Conservation (phyloP, 2,797 vertebrate species). For the Tragelaphus eurycerus region DNA sequence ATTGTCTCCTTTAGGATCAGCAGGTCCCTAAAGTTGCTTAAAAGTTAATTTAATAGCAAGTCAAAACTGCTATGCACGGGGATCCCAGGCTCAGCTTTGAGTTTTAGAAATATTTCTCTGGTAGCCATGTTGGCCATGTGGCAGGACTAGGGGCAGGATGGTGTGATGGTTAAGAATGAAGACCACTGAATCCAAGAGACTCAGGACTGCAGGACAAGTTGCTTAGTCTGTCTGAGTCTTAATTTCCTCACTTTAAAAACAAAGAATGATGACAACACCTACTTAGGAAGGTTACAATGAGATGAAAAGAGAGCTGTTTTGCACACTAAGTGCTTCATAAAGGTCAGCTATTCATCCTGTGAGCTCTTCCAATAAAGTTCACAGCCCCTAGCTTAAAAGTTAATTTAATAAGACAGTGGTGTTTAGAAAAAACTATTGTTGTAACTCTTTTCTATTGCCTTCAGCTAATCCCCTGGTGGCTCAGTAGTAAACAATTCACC, state of each 20-base stretch:
- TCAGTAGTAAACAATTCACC: not conserved
- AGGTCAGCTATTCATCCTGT: not conserved
- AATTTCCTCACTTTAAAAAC: not conserved
- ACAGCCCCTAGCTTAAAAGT: not conserved
- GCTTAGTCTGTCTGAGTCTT: not conserved
- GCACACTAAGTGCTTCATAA: not conserved
- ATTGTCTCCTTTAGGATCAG: not conserved
- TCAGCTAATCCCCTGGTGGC: not conserved
- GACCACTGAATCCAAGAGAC: not conserved
- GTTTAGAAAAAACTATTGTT: not conserved
- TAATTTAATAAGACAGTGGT: conserved; percentile 13
- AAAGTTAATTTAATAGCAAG: not conserved
- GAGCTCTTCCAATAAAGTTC: not conserved
- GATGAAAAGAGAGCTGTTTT: not conserved
- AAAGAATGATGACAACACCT: not conserved
- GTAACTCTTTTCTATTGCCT: not conserved
- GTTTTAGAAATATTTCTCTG: not conserved
- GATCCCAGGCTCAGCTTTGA: not conserved
- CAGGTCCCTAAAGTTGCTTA: not conserved
- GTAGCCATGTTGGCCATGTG: not conserved
- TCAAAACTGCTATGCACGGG: not conserved
- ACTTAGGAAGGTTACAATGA: not conserved
- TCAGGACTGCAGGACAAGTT: not conserved
- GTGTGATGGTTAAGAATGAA: not conserved
- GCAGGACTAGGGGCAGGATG: not conserved